Base-by-base conservation (phyloP, 2,888 invertebrate genomes). In the Tetragonisca angustula region DNA sequence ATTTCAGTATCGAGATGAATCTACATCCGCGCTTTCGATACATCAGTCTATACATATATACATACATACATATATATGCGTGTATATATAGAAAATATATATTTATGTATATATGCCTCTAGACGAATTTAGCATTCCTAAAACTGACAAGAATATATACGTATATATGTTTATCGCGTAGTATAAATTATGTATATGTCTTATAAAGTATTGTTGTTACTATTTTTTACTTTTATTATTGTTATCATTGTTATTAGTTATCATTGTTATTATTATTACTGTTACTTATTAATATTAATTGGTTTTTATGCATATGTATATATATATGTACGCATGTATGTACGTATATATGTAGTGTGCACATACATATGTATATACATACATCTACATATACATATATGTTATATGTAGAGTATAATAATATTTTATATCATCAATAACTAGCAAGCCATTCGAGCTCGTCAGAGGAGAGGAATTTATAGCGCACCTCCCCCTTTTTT, bases 171-270 rank as follows among this genome's bases (percentile, higher is more conserved):
- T 86, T 84, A 94, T 93, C 93, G 93, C 92, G 90, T 93, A 94
- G 92, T 94, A 94, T 95, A 94, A 93, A 94, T 95, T 91, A 91
- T 91, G 87, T 87, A 89, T 93, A 90, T 93, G 93, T 93, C 90
- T 88, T 87, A 90, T 93, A 91, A 94, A 94, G 94, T 94, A 89
- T 87, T 79, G 79, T 88, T 89, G 74, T 81, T 68, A 81, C 82
- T 89, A 87, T 67, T 78, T 59, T 59, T 89, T 73, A 81, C 84
- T 89, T 85, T 67, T 78, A 67, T 83, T 89, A 83, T 67, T 78
- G 36, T 65, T 52, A 65, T 83, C 74, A 64, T 81, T 82, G 78
- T 69, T 72, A 64, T 81, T 85, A 43, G 43, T 88, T 72, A 80
- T 85, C 86, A 86, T 67, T 76, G 64, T 83, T 88, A 81, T 67